Conservation (phyloP, 1,140 invertebrate species). For the Lasioglossum albipes region DNA sequence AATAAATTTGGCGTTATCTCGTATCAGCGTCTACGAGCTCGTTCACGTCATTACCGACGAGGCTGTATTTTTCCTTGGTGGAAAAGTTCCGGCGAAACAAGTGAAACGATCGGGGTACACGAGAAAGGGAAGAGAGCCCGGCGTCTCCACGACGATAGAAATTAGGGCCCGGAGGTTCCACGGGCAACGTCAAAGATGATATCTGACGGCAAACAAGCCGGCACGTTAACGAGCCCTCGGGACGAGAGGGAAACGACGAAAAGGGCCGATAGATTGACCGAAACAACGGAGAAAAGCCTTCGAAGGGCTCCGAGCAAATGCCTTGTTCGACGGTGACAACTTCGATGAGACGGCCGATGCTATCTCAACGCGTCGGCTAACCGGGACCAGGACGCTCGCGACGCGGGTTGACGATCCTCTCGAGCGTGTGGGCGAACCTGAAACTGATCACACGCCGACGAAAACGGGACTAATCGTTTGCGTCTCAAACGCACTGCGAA, state of each 20-base stretch:
- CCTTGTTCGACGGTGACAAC: conserved; percentile 50
- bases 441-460: not conserved
- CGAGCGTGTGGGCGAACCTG: not conserved
- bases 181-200: conserved; percentile 58
- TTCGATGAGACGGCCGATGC: conserved; percentile 52
- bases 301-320: conserved; percentile 41
- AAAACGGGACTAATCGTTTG: not conserved
- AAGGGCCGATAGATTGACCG: conserved; percentile 35
- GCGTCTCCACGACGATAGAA: conserved; percentile 43
- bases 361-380: conserved; percentile 48
- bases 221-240: conserved; percentile 66
- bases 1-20: not conserved
- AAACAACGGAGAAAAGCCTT: conserved; percentile 47
- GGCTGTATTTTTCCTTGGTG: not conserved
- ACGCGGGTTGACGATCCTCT: conserved; percentile 2
- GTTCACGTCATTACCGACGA: not conserved
- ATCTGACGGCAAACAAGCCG: conserved; percentile 68
- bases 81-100: not conserved
- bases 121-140: not conserved
- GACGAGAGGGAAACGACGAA: conserved; percentile 38
- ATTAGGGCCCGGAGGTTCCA: conserved; percentile 47
- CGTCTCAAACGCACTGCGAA: too few relatives aligned
- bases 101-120: not conserved
- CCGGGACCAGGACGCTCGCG: conserved; percentile 7
- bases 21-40: not conserved